Conservation (phyloP, 2,888 invertebrate genomes). For the Beris morrisii region DNA sequence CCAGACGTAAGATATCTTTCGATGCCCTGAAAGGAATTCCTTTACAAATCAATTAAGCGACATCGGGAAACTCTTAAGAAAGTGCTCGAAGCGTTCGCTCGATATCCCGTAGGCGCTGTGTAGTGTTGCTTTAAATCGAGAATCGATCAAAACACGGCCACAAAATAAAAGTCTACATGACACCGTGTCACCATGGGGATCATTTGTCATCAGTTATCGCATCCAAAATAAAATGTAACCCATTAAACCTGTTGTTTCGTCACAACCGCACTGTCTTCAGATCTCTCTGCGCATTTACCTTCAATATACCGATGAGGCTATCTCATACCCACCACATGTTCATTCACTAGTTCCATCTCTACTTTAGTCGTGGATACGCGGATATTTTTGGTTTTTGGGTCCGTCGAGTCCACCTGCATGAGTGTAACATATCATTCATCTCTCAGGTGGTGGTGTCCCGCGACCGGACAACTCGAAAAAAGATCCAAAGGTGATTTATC, state of each 20-base stretch:
- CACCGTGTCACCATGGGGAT: conserved; percentile 35
- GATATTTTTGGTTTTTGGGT: too few species aligned
- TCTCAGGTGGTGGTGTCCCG: too few species aligned
- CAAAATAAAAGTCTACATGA: conserved; percentile 33
- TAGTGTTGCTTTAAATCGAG: conserved; percentile 19
- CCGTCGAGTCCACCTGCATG: too few species aligned
- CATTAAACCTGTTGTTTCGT: conserved; percentile 39
- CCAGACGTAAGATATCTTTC: conserved; percentile 27
- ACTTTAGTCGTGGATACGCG: too few species aligned
- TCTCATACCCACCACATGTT: too few species aligned
- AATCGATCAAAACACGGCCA: conserved; percentile 31
- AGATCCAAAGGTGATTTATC: conserved; percentile 15
- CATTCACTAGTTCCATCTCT: too few species aligned
- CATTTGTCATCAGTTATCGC: conserved; percentile 39
- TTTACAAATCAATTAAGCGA: conserved; percentile 40
- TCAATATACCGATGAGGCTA: too few species aligned
- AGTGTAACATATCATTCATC: too few species aligned
- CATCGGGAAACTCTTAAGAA: conserved; percentile 16
- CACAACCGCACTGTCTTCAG: conserved; percentile 28
- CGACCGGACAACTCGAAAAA: too few species aligned
- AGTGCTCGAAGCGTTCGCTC: conserved; percentile 9
- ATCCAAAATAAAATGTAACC: conserved; percentile 36
- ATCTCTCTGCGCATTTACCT: too few species aligned
- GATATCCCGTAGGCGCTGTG: not conserved
- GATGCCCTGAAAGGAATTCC: conserved; percentile 36